Evolutionary conservation across 1,140 invertebrate species (phyloP), one percentile per base, ranked within the genome.

Genomic region (Vollenhovia emeryi): DNA sequence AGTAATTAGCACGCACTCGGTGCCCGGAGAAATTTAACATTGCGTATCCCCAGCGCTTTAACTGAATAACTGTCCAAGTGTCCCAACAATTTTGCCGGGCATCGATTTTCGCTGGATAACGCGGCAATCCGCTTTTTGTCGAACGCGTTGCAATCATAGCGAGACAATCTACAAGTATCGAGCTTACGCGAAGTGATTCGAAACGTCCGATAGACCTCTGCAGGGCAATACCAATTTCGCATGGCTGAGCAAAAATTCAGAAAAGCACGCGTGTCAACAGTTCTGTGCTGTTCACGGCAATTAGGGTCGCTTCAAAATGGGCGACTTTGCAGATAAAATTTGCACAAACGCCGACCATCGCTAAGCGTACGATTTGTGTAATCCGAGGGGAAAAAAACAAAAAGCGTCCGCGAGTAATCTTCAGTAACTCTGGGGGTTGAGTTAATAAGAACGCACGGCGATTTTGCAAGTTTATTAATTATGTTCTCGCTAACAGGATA

Each of bases 51-150:
- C 78, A 8, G 43, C 13, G 57, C 24, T 43, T 45, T 73, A 82
- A 82, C 78, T 59, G 66, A 82, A 82, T 82, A 82, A 82, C 50
- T 71, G 50, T 82, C 78, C 36, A 82, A 73, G 66, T 82, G 78
- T 82, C 36, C 50, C 68, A 71, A 82, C 78, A 82, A 82, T 82
- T 66, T 82, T 82, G 66, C 27, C 18, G n/a, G 18, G 50, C 50
- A 71, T 69, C 50, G 64, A 80, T 80, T 80, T 43, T 80, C 36
- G 50, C 21, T n/a, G 76, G 64, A 79, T 71, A 80, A 55, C 48
- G 33, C 50, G 30, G 24, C 64, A 57, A 69, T 71, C 36, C 78
- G 50, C 36, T 80, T 71, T 80, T 57, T 69, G 64, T 80, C 64
- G 60, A 55, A 15, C 45, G 15, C 60, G 50, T 7, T 43, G 50